Evolutionary conservation across 2,888 invertebrate species (phyloP), one percentile per base, ranked within the genome.

Genomic region (Drosophila barbarae): DNA sequence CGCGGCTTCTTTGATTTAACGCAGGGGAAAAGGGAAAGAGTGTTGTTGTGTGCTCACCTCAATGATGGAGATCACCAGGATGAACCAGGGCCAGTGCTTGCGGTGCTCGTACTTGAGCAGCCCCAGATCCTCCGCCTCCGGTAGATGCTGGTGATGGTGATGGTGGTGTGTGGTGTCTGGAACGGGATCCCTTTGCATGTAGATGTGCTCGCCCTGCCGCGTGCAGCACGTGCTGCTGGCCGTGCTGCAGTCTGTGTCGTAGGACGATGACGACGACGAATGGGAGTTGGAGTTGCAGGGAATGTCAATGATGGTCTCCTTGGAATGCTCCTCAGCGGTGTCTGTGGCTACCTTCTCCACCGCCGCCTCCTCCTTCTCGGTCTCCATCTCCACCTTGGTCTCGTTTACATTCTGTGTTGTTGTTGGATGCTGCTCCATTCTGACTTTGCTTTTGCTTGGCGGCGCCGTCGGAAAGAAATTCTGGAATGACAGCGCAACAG

Each of bases 201-300:
- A 87, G 52, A 87, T 84, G 60, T 86, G 86, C 55, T 87, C 87
- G 59, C 81, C 86, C 57, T 87, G 85, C 52, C 86, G 87, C 35
- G 87, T 85, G 75, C 87, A 87, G 77, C 87, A 87, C 61, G 87
- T 87, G 74, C 87, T 84, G 73, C 87, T 87, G 46, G 87, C 83
- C 55, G 84, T 87, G 76, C 87, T 87, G 73, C 87, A 86, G 70
- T 87, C 87, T 30, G 87, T 87, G 77, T 87, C 87, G 54, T 87
- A 87, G 59, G 86, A 86, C 18, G 18, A n/a, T n/a, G n/a, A 18
- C 18, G 18, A 18, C 12, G 75, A 66, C 26, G 69, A 64, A 18
- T 59, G 58, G 18, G 51, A 44, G 39, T 59, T 60, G 18, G 51
- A 41, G 41, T 46, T 51, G 51, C 53, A 46, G 59, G 87, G 87